These are phyloP conservation scores for Nansenia antarctica DNA, from an alignment of 2,113 vertebrate genomes.

Conservation along the genomic window DNA sequence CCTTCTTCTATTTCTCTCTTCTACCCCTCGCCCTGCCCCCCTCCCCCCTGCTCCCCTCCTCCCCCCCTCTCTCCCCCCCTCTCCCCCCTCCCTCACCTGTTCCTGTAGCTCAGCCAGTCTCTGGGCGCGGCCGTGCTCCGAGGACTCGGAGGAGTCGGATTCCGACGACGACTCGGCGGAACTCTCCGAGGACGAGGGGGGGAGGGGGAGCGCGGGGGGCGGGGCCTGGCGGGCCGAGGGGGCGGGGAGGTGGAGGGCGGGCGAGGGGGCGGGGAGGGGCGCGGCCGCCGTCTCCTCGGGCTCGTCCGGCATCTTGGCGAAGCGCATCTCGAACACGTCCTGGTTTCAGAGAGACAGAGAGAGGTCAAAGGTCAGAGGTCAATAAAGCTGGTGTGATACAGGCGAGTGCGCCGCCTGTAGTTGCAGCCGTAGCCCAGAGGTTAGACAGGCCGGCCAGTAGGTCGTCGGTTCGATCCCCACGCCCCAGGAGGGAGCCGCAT, in stretches of 20 bases:
- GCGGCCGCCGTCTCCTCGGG: slow-evolving; percentile 76
- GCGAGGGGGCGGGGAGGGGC: slow-evolving; percentile 81
- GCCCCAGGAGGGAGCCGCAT: no score
- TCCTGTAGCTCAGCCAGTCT: slow-evolving; percentile 92
- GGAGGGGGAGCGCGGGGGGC: slow-evolving; percentile 75
- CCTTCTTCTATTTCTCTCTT: neutral
- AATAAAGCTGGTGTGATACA: no score
- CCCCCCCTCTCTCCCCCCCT: slow-evolving; percentile 64
- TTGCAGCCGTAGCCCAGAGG: no score
- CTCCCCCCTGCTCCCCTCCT: slow-evolving; percentile 14
- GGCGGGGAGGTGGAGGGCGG: slow-evolving; percentile 67
- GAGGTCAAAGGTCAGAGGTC: slow-evolving; percentile 4
- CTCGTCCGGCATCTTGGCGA: slow-evolving; percentile 94
- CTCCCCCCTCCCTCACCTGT: slow-evolving; percentile 74
- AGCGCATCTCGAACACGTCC: slow-evolving; percentile 97
- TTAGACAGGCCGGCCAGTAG: no score
- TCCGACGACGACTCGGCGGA: slow-evolving; percentile 89
- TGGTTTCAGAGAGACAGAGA: slow-evolving; percentile 36
- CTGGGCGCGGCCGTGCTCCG: slow-evolving; percentile 89
- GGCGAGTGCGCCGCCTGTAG: no score
- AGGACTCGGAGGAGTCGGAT: slow-evolving; percentile 87
- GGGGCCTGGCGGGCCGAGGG: slow-evolving; percentile 79
- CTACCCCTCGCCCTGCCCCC: neutral
- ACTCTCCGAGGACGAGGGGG: slow-evolving; percentile 83
- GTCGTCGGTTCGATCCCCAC: no score